Evolutionary conservation across 2,888 invertebrate species (phyloP).

Genomic region (Sphecodes monilicornis): DNA sequence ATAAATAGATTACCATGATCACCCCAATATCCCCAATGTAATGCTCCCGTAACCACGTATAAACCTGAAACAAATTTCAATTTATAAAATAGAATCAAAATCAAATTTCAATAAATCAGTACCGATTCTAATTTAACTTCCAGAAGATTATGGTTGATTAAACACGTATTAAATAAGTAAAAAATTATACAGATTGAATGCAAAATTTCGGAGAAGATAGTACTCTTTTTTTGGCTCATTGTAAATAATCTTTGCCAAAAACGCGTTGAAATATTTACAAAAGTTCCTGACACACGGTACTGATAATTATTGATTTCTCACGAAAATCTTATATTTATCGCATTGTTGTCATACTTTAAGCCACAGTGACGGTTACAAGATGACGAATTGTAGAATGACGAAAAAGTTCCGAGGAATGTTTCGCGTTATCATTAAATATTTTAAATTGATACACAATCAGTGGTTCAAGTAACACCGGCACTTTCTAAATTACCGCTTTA

Average conservation of each 20-base stretch:
- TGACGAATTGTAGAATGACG: background rate
- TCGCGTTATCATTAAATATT: background rate
- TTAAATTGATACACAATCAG: slow-evolving; percentile 54
- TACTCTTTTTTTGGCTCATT: too few species aligned
- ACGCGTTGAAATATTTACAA: background rate
- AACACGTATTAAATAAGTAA: background rate
- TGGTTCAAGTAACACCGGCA: slow-evolving; percentile 51
- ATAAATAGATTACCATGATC: slow-evolving; percentile 69
- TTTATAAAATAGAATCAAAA: background rate
- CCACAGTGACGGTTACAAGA: background rate
- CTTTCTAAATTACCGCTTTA: slow-evolving; percentile 56
- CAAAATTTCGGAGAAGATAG: too few species aligned
- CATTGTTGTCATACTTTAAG: background rate
- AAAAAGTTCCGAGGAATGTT: slow-evolving; percentile 44
- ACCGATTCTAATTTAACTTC: background rate
- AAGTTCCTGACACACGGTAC: background rate
- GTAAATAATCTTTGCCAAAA: background rate
- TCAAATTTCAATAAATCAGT: background rate
- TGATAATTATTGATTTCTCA: background rate
- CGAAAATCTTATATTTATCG: background rate
- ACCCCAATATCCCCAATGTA: slow-evolving; percentile 74
- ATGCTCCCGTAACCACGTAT: slow-evolving; percentile 52
- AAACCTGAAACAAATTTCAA: slow-evolving; percentile 66
- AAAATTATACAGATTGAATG: background rate
- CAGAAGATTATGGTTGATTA: background rate